Evolutionary conservation across 1,140 invertebrate genomes (phyloP).

Genomic region (Dendroctonus ponderosae): DNA sequence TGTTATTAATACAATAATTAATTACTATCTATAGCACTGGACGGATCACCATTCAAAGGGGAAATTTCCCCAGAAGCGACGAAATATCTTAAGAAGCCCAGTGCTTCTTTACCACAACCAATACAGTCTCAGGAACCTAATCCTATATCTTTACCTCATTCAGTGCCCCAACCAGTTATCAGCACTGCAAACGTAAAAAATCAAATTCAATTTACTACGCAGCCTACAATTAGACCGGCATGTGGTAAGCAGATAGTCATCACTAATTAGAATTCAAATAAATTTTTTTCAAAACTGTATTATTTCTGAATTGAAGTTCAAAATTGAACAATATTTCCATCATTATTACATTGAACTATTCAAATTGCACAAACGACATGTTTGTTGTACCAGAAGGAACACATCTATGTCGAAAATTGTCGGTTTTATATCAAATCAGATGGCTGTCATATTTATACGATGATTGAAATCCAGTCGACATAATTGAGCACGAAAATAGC

Average conservation of each 20-base stretch:
- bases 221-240: conserved; percentile 46
- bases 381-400: too few species aligned
- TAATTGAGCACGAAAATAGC: too few species aligned
- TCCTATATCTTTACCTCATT: conserved; percentile 18
- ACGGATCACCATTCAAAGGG: conserved; percentile 41
- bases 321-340: too few species aligned
- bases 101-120: conserved; percentile 10
- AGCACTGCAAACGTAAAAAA: conserved; percentile 13
- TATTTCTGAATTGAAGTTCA: too few species aligned
- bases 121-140: conserved; percentile 3
- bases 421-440: too few species aligned
- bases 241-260: conserved; percentile 36
- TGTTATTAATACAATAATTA: neutral
- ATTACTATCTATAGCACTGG: conserved; percentile 38
- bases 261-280: neutral
- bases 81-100: conserved; percentile 33
- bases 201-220: conserved; percentile 43
- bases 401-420: too few species aligned
- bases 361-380: too few species aligned
- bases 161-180: conserved; percentile 12
- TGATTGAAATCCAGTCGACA: too few species aligned
- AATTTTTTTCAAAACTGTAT: too few species aligned
- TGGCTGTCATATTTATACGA: too few species aligned
- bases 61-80: conserved; percentile 39
- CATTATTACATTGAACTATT: too few species aligned